These are phyloP conservation scores for Allolobophora icterica DNA, from an alignment of 2,888 invertebrate genomes.

Conservation along the genomic window DNA sequence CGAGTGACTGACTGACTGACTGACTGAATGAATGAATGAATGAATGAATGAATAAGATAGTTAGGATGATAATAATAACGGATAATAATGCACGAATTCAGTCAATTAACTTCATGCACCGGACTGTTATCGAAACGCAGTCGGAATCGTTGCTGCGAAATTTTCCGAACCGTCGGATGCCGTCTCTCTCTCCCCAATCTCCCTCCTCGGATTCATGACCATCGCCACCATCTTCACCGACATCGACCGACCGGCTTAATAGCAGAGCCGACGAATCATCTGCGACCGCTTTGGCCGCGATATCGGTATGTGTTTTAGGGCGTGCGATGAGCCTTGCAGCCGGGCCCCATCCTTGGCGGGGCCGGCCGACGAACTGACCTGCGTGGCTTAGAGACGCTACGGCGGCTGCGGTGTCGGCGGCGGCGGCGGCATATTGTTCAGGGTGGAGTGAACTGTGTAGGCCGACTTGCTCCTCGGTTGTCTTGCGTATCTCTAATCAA, in stretches of 20 bases:
- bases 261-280: background rate
- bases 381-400: background rate
- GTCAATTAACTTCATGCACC: too few species aligned
- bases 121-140: too few species aligned
- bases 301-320: background rate
- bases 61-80: too few species aligned
- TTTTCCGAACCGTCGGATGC: background rate
- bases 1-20: too few species aligned
- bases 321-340: background rate
- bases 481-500: slow-evolving; percentile 11
- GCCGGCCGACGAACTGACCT: background rate
- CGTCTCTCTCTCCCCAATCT: background rate
- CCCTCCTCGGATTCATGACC: too few species aligned
- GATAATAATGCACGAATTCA: too few species aligned
- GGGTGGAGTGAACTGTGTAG: background rate
- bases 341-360: background rate
- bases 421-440: background rate
- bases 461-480: background rate
- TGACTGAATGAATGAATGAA: too few species aligned
- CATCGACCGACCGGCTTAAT: background rate
- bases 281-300: background rate
- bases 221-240: background rate
- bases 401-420: too few species aligned
- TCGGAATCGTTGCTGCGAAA: background rate
- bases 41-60: too few species aligned